Evolutionary conservation across 2,113 vertebrate species (phyloP).

Genomic region (Brachypteracias leptosomus): DNA sequence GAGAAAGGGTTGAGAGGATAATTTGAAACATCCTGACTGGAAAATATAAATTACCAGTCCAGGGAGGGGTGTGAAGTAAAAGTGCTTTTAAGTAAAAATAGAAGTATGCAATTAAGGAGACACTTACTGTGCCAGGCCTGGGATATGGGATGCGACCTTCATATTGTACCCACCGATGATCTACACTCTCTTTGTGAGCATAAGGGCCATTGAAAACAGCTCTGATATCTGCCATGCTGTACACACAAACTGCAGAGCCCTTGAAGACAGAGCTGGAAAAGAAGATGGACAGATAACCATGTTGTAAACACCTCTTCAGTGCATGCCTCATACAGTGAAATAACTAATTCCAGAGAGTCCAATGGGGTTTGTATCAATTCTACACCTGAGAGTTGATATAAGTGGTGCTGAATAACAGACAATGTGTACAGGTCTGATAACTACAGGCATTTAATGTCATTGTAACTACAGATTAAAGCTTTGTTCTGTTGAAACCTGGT

Average conservation of each 20-base stretch:
- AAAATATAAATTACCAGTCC: neutral
- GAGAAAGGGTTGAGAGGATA: neutral
- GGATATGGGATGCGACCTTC: slow-evolving; percentile 94
- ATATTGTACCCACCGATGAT: slow-evolving; percentile 95
- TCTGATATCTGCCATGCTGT: slow-evolving; percentile 94
- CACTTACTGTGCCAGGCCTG: slow-evolving; percentile 89
- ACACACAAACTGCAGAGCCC: slow-evolving; percentile 96
- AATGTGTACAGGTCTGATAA: neutral
- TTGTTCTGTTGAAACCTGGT: neutral
- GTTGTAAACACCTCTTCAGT: neutral
- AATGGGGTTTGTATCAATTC: neutral
- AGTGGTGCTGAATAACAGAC: neutral
- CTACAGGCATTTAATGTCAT: neutral
- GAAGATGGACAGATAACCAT: neutral
- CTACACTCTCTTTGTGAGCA: slow-evolving; percentile 93
- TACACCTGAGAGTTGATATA: neutral
- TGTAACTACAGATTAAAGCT: neutral
- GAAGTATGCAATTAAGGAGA: neutral
- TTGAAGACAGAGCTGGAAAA: slow-evolving; percentile 91
- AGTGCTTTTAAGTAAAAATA: neutral
- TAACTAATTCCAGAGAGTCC: neutral
- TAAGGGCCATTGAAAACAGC: slow-evolving; percentile 95
- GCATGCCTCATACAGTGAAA: neutral
- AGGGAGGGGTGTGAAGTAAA: neutral
- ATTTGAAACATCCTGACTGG: slow-evolving; percentile 37